A percentile compares a stretch with the other conserved stretches of the same genome.
Conservation (phyloP, 2,113 vertebrate species). For the Corydoras sp. region DNA sequence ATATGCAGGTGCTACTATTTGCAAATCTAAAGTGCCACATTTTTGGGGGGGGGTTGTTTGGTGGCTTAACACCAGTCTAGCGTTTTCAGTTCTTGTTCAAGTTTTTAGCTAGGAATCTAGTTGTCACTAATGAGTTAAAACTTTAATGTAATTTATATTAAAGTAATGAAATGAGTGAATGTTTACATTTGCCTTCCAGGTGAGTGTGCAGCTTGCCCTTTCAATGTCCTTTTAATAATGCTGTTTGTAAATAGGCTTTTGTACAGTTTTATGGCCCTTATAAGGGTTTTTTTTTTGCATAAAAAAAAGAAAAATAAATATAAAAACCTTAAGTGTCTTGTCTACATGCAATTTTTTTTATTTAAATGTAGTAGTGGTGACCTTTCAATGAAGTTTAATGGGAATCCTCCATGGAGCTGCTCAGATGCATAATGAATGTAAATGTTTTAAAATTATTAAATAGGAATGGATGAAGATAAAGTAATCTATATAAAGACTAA, state of each 20-base stretch:
- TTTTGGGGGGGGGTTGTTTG: constrained; percentile 7
- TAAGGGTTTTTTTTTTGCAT: constrained; percentile 57
- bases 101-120: constrained; percentile 26
- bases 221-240: constrained; percentile 46
- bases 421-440: no score
- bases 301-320: constrained; percentile 51
- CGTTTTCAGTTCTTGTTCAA: constrained; percentile 17
- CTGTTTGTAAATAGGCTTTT: constrained; percentile 56
- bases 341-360: neutral
- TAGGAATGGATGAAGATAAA: no score
- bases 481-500: no score
- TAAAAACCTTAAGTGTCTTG: constrained; percentile 31
- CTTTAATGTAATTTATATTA: constrained; percentile 53
- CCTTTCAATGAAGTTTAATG: no score
- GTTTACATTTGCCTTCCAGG: constrained; percentile 62
- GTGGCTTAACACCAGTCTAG: constrained; percentile 30
- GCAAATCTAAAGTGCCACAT: neutral
- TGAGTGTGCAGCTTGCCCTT: constrained; percentile 51
- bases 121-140: constrained; percentile 36
- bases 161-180: constrained; percentile 51
- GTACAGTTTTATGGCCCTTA: constrained; percentile 65
- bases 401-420: no score
- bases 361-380: neutral
- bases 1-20: constrained; percentile 24
- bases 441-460: no score